A percentile compares a stretch with the other conserved stretches of the same genome.
phyloP scores from a whole-genome alignment of 1,140 invertebrate species.

The Procambarus clarkii region DNA sequence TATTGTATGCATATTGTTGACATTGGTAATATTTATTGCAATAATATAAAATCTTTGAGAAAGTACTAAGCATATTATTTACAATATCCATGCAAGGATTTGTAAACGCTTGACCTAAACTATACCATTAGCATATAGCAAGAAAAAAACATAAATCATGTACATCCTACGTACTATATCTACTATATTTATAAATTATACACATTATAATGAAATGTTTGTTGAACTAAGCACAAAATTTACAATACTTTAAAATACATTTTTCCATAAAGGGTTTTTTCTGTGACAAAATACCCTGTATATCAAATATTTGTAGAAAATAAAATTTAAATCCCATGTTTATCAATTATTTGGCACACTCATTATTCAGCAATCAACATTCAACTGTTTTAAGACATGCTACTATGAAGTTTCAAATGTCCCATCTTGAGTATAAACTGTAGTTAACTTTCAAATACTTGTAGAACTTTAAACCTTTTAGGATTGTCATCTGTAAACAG shows the following conservation, averaged over 20 bases:
- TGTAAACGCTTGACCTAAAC: neutral
- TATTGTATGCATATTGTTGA: neutral
- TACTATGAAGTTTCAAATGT: no score
- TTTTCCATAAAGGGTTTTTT: no score
- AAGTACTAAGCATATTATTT: no score
- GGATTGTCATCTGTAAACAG: no score
- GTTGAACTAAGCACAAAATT: neutral
- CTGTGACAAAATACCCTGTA: neutral
- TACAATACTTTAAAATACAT: no score
- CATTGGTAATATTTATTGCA: neutral
- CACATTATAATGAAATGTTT: neutral
- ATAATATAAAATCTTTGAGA: no score
- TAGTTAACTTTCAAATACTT: no score
- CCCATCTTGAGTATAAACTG: no score
- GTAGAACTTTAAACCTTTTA: no score
- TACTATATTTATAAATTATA: neutral
- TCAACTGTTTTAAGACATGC: no score
- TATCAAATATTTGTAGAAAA: neutral
- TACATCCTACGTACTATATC: neutral
- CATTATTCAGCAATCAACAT: neutral
- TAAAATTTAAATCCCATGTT: neutral
- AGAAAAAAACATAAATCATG: neutral
- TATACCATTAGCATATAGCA: neutral
- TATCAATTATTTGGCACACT: neutral
- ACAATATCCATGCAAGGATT: no score